Evolutionary conservation across 2,113 vertebrate species (phyloP), one percentile per base, ranked within the genome.

Genomic region (Spea bombifrons): DNA sequence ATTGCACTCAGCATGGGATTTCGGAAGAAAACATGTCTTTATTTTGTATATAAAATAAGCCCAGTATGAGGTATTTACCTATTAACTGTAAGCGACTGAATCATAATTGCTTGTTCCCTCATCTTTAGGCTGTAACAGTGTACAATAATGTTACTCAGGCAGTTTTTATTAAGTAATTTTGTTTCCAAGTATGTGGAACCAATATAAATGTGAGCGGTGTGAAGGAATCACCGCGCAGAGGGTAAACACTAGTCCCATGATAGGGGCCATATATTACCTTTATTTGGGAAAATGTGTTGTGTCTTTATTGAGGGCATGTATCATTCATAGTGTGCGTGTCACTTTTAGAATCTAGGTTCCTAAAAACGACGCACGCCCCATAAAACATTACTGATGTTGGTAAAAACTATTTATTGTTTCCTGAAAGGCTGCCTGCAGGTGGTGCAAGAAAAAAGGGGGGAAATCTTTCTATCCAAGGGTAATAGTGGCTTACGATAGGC

Each of bases 111-210:
- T 10, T 73, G 70, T 52, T 66, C 71, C 64, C 63, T 16, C 69
- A 73, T 79, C 69, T 73, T 52, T n/a, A 53, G 70, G 70, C 63
- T 46, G 48, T 53, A 30, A 16, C 76, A 15, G 47, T 52, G 43
- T 63, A 59, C 71, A 57, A 57, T 67, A 66, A 79, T 79, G 63
- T 73, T 68, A 61, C 68, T 71, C 49, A 68, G 76, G 71, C 76
- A 48, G 49, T 12, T 79, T 79, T 79, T 79, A 79, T 79, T 57
- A 73, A 73, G 77, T 79, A 71, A 73, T 79, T 79, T 79, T 79
- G 61, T 73, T 79, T 71, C 71, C 59, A 45, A 78, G 76, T 64
- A 49, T 52, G 63, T 30, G 65, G 61, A 73, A 67, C 48, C 45
- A 63, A 61, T 55, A 64, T 79, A 79, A 79, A 79, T 13, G 69